Evolutionary conservation across 2,888 invertebrate species (phyloP).

Genomic region (Dasypolia templi): DNA sequence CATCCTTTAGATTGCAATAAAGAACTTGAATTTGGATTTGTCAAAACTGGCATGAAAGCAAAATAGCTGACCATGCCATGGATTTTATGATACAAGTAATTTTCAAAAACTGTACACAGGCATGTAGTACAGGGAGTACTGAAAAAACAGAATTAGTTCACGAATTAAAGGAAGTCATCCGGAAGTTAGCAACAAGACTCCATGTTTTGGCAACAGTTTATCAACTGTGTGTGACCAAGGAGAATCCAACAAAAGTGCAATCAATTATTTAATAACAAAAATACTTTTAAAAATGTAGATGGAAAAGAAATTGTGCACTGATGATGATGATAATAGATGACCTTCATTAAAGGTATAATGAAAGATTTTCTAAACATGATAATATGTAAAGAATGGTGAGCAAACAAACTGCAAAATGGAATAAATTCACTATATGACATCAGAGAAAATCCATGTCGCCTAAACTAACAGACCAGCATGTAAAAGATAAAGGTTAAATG

Average conservation of each 20-base stretch:
- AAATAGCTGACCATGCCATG: neutral
- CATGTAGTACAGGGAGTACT: constrained; percentile 9
- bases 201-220: constrained; percentile 2
- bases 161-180: constrained; percentile 3
- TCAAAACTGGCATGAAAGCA: neutral
- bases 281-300: constrained; percentile 7
- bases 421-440: neutral
- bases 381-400: constrained; percentile 8
- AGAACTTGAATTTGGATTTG: neutral
- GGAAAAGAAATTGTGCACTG: constrained; percentile 14
- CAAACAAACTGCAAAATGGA: neutral
- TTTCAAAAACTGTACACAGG: constrained; percentile 7
- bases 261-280: constrained; percentile 7
- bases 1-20: neutral
- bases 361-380: neutral
- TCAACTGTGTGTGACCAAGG: constrained; percentile 3
- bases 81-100: constrained; percentile 7
- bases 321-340: no score
- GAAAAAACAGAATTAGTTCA: neutral
- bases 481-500: neutral
- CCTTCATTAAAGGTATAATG: no score
- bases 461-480: constrained; percentile 5
- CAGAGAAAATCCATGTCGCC: constrained; percentile 7
- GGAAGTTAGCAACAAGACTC: constrained; percentile 1
- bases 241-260: neutral